Evolutionary conservation across 2,797 vertebrate genomes (phyloP), one percentile per base, ranked within the genome.

Genomic region (Siniperca scherzeri): DNA sequence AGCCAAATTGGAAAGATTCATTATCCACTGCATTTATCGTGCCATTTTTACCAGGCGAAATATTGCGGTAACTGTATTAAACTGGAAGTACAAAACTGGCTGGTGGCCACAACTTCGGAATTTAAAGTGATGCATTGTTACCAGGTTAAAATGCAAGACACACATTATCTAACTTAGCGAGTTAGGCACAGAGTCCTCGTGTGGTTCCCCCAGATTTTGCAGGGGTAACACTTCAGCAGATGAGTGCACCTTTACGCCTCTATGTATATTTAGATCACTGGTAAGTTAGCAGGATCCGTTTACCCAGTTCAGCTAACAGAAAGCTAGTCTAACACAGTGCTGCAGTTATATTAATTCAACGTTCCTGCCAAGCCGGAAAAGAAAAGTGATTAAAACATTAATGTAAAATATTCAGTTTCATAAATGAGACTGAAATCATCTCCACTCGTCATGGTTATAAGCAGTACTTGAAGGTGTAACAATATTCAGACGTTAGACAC

Each of bases 181-280:
- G 50, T 38, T 2, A 17, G 42, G 14, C 17, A 27, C 40, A 0
- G 13, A 30, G 11, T 10, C 61, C 53, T 7, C 17, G 5, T 6
- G 46, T 17, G 16, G 2, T 17, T 5, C 46, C 16, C 46, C 46
- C 17, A 10, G 17, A 7, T 1, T 17, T 19, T 19, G 46, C 57
- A 67, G 73, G 44, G 68, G 6, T 14, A 40, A 55, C 62, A 30
- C 77, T 44, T 66, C 70, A 64, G 81, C 74, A 77, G 59, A 56
- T 59, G 67, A 21, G 53, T 64, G 83, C 30, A 62, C 8, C 52
- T 91, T 48, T 21, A 61, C 33, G 52, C 17, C 80, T 77, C 12
- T 1, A 8, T 66, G 53, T 93, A 92, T 92, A 93, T 93, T 91
- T 93, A 93, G 87, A 81, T 59, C 22, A 7, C 22, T 5, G 67